Base-by-base conservation (phyloP, 2,888 invertebrate genomes). In the Pteria penguin region DNA sequence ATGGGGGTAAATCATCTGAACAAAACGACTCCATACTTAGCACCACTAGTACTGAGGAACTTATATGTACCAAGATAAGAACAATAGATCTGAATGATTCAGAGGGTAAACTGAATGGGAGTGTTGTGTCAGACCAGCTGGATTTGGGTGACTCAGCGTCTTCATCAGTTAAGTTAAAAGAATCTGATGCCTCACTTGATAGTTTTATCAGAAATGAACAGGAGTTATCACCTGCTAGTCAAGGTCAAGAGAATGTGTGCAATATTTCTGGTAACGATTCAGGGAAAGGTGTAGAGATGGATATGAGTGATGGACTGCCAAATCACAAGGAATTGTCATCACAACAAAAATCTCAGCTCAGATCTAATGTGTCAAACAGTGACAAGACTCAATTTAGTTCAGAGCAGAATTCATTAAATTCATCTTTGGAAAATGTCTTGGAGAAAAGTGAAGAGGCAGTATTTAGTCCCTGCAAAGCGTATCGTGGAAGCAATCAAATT, bases 361-460 rank as follows among this genome's bases (percentile, higher is more conserved):
- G 45, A 14, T 18, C 45, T 14, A 18, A 45, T 45, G 8, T 45
- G 45, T 45, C 45, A 45, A 45, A 29, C 11, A 60, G 32, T 1
- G 71, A 55, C 52, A 52, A 26, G 62, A 63, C 0, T 65, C n/a
- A n/a, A 67, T 62, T 26, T 68, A 75, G 5, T 61, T 73, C 2
- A 68, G 63, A n/a, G 58, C 79, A 2, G 73, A 82, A 26, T 75
- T 78, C 0, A 81, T 80, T 14, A 14, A 45, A 18, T 8, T 45
- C 45, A 18, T 45, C 45, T 45, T 14, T 45, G 8, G 8, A 18
- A 14, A 18, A 18, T 18, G 11, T 14, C 11, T 8, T 14, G 8
- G 8, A 14, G 18, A 45, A 18, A 14, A 45, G 45, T 18, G 45
- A 45, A 8, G 18, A 18, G 18, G 45, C 11, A 18, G 18, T 8